Conservation (phyloP, 2,888 invertebrate species). For the Chymomyza procnemis region DNA sequence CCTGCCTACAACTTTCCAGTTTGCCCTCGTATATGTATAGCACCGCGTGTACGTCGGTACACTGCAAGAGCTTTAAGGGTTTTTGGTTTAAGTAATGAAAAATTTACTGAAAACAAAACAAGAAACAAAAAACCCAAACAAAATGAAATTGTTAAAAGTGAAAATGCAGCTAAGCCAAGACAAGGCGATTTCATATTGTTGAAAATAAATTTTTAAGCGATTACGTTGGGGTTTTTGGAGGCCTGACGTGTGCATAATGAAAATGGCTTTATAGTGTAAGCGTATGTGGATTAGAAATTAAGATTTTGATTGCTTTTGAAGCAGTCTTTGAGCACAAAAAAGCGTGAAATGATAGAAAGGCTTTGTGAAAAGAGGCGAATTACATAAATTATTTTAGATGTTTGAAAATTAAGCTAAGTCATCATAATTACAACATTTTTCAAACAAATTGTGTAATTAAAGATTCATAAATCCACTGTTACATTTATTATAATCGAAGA, state of each 20-base stretch:
- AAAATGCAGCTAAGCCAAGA: neutral
- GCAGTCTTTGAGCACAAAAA: neutral
- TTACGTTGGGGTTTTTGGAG: neutral
- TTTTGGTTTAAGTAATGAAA: conserved; percentile 32
- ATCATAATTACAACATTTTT: no score
- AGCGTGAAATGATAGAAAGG: neutral
- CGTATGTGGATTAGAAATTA: neutral
- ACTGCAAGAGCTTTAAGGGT: conserved; percentile 28
- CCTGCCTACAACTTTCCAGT: no score
- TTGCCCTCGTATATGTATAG: neutral
- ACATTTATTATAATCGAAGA: no score
- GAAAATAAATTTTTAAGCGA: neutral
- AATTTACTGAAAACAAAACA: conserved; percentile 37
- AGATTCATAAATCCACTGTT: no score
- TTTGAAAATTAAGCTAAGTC: no score
- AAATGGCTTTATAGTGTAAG: neutral
- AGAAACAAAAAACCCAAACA: conserved; percentile 1
- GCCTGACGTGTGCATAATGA: neutral
- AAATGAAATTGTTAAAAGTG: conserved; percentile 8
- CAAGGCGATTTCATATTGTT: neutral
- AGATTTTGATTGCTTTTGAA: neutral
- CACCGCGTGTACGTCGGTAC: neutral
- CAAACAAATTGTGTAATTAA: no score
- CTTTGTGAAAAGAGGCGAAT: no score
- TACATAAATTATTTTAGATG: no score